phyloP scores from a whole-genome alignment of 2,113 vertebrate genomes.

The Psephotus haematonotus region DNA sequence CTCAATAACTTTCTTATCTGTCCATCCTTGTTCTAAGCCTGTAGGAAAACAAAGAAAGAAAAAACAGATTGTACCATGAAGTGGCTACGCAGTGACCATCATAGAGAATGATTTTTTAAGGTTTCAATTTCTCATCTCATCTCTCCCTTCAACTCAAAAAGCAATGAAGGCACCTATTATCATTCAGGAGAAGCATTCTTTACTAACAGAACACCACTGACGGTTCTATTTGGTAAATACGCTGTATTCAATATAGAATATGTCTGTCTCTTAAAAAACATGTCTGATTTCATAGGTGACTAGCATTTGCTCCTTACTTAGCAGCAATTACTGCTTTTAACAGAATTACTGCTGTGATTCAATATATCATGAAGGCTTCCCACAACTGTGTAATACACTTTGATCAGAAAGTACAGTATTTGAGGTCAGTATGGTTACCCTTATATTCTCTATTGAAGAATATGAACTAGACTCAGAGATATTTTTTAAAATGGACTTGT shows the following conservation, averaged over 20 bases:
- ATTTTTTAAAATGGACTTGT: not conserved
- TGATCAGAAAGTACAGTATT: not conserved
- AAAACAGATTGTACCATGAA: not conserved
- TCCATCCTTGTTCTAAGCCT: constrained; percentile 3
- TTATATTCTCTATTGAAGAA: not conserved
- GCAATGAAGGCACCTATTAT: not conserved
- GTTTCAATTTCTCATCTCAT: not conserved
- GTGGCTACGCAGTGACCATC: not conserved
- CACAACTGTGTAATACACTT: not conserved
- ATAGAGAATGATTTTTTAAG: not conserved
- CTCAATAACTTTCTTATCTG: not conserved
- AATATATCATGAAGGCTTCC: not conserved
- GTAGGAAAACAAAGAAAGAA: not conserved
- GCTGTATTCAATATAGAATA: not conserved
- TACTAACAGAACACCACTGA: not conserved
- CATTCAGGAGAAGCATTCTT: not conserved
- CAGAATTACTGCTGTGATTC: not conserved
- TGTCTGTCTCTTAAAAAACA: not conserved
- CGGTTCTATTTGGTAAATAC: not conserved
- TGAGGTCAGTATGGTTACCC: not conserved
- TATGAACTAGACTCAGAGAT: not conserved
- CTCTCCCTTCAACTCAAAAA: not conserved
- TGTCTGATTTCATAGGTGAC: not conserved
- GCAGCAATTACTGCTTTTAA: not conserved
- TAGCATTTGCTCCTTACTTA: not conserved